These are phyloP conservation scores for Trichoplax adhaerens DNA, from an alignment of 37 sponge, comb jelly and placozoan species.

Conservation along the genomic window DNA sequence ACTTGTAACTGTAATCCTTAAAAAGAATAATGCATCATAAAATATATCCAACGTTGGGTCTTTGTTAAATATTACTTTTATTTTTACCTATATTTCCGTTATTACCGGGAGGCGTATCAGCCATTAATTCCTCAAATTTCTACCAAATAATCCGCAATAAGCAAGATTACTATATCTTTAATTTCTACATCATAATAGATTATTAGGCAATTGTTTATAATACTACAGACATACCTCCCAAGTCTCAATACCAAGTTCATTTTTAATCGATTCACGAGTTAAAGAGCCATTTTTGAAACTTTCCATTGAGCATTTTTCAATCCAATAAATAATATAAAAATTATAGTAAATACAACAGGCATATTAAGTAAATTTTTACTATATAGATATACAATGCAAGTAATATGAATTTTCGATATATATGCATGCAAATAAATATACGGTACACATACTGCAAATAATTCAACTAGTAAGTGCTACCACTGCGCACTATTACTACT, in stretches of 20 bases:
- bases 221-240: slow-evolving; percentile 37
- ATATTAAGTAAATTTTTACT: too few species aligned
- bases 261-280: slow-evolving; percentile 45
- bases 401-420: neutral
- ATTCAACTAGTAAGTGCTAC: neutral
- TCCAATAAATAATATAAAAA: too few species aligned
- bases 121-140: slow-evolving; percentile 46
- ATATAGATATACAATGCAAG: neutral
- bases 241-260: slow-evolving; percentile 20
- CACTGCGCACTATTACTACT: neutral
- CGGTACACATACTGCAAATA: too few species aligned
- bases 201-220: neutral
- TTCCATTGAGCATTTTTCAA: too few species aligned
- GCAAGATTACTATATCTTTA: neutral
- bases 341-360: too few species aligned
- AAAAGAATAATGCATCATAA: neutral
- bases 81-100: slow-evolving; percentile 50
- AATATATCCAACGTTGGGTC: neutral
- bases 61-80: neutral
- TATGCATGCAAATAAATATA: too few species aligned
- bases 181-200: too few species aligned
- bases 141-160: neutral
- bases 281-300: slow-evolving; percentile 78
- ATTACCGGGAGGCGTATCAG: slow-evolving; percentile 57
- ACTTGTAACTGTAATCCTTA: too few species aligned